Percentiles rank a stretch among this genome's conserved stretches.
phyloP scores from a whole-genome alignment of 1,140 invertebrate species.

The Bursaphelenchus mucronatus region DNA sequence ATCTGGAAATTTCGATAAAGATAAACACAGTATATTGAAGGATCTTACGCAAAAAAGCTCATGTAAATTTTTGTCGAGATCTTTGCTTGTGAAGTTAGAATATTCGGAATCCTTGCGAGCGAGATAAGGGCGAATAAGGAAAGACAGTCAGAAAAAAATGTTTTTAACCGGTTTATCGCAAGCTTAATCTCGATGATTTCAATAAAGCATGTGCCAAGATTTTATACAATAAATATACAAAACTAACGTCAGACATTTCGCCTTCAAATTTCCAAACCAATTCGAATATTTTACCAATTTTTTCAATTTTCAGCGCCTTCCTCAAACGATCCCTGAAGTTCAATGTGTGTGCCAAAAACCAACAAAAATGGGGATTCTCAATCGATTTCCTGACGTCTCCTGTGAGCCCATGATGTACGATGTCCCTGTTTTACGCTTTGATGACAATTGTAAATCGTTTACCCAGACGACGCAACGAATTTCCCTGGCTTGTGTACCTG shows the following conservation, averaged over 20 bases:
- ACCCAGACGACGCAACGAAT: conserved; percentile 18
- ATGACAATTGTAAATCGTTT: conserved; percentile 16
- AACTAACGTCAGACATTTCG: no score
- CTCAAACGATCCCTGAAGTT: conserved; percentile 27
- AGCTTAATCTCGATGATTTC: no score
- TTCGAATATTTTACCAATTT: no score
- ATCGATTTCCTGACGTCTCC: conserved; percentile 12
- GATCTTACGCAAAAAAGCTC: background rate
- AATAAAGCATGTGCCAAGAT: no score
- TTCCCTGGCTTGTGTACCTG: conserved; percentile 21
- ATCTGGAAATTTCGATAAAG: background rate
- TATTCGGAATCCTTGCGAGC: no score
- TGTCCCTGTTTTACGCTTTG: conserved; percentile 20
- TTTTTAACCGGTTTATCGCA: no score
- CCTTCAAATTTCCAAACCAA: no score
- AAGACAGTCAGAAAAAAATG: no score
- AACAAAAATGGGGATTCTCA: conserved; percentile 20
- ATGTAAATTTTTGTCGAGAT: background rate
- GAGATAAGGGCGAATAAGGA: no score
- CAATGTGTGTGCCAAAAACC: conserved; percentile 16
- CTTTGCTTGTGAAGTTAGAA: no score
- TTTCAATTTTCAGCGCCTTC: conserved; percentile 21
- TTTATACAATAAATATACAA: no score
- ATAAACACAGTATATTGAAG: background rate
- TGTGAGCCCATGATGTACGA: conserved; percentile 25